phyloP scores from a whole-genome alignment of 2,797 vertebrate genomes.

The Arnoldichthys spilopterus region DNA sequence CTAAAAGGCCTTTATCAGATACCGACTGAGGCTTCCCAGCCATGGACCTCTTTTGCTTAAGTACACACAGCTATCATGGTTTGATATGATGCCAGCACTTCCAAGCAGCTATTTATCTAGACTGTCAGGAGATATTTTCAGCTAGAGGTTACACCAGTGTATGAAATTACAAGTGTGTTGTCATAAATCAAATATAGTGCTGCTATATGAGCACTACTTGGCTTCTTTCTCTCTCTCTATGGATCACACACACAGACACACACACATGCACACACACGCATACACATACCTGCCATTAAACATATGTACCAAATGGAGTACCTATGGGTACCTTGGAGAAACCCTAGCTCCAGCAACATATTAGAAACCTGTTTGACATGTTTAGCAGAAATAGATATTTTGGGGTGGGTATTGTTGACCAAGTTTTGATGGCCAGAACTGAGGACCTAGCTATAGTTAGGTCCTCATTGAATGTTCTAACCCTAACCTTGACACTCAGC shows the following conservation, averaged over 20 bases:
- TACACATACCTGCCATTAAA: too few species aligned
- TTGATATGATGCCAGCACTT: not conserved
- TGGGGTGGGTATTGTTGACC: too few species aligned
- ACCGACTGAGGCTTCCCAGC: slow-evolving; percentile 3
- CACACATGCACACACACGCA: slow-evolving; percentile 12
- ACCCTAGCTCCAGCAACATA: too few species aligned
- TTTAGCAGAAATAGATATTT: too few species aligned
- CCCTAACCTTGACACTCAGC: too few species aligned
- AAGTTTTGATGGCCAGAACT: too few species aligned
- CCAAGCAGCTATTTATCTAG: not conserved
- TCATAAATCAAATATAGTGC: slow-evolving; percentile 3
- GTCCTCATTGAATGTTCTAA: too few species aligned
- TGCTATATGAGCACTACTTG: not conserved
- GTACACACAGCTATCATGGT: not conserved
- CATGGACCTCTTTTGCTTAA: not conserved
- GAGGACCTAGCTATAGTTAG: too few species aligned
- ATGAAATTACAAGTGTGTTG: not conserved
- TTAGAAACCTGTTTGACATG: too few species aligned
- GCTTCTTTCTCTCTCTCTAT: not conserved
- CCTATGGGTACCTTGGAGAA: too few species aligned
- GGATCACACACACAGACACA: not conserved
- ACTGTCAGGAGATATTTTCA: not conserved
- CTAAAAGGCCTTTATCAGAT: not conserved
- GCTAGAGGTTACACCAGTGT: not conserved
- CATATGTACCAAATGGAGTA: too few species aligned